Base-by-base conservation (phyloP, 2,113 vertebrate species). In the Phylloscopus trochilus region DNA sequence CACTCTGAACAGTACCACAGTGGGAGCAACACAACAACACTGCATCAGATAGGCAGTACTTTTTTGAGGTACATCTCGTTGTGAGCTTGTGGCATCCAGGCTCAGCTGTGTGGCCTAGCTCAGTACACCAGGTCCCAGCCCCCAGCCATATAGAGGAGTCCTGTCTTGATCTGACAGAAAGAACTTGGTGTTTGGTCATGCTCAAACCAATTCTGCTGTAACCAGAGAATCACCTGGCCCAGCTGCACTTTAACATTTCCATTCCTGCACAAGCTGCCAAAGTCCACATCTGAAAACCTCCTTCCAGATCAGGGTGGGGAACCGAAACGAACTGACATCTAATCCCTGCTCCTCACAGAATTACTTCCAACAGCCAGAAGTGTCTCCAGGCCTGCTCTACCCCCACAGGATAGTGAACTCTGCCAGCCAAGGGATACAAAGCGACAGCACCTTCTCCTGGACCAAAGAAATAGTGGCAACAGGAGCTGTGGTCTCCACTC, bases 171-270 rank as follows among this genome's bases (percentile, higher is more conserved):
- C 35, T 47, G 37, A 70, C 47, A 49, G 39, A 28, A 52, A 59
- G 51, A 86, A 67, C 44, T 28, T 55, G 55, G 43, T 9, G 68
- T 83, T 83, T 70, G 68, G 59, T 53, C 26, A 19, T 44, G 51
- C 76, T 95, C 73, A 86, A 55, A 92, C 55, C 83, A 81, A 59
- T 44, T 83, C 60, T 72, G 83, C 80, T 89, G 76, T 87, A 90
- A 94, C 0, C 2, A 86, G 83, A 94, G 73, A 86, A 72, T 64
- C 68, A 80, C 0, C 0, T 10, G 20, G 63, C 79, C 46, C 83
- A 89, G 74, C 52, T 91, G 78, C 92, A 93, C 93, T 95, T 94
- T 82, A 95, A 79, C 82, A 80, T 80, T 90, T 80, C 69, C 37
- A 47, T 39, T 90, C 60, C 80, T 33, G 60, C 2, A 4, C 35